A percentile compares a stretch with the other conserved stretches of the same genome.
phyloP scores from a whole-genome alignment of 2,888 invertebrate genomes.

The Acheta domesticus region DNA sequence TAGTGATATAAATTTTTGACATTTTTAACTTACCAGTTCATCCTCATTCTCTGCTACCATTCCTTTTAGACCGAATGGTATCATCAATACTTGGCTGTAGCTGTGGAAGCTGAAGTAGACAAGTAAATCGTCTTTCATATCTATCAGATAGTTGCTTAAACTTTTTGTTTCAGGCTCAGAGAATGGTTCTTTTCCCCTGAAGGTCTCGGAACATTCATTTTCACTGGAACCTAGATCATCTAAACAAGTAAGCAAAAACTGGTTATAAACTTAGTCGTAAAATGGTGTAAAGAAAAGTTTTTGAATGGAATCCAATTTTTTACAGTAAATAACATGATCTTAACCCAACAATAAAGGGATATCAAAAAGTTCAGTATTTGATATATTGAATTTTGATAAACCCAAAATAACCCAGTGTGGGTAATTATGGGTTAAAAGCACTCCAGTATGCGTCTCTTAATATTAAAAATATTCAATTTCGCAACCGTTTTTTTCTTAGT shows the following conservation, averaged over 20 bases:
- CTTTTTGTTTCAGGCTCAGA: constrained; percentile 64
- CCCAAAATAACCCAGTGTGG: too few relatives aligned
- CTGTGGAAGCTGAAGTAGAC: constrained; percentile 72
- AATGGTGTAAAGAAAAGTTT: background rate
- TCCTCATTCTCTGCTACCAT: constrained; percentile 57
- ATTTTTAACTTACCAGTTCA: constrained; percentile 52
- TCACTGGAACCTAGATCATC: constrained; percentile 56
- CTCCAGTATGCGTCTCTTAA: too few relatives aligned
- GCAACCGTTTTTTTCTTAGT: too few relatives aligned
- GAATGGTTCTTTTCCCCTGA: constrained; percentile 58
- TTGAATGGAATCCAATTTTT: too few relatives aligned
- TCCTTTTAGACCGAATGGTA: constrained; percentile 66
- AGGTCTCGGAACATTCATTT: constrained; percentile 45
- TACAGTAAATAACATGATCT: too few relatives aligned
- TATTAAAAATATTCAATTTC: too few relatives aligned
- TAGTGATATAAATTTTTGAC: too few relatives aligned
- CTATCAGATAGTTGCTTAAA: constrained; percentile 55
- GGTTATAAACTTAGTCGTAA: background rate
- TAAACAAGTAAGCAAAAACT: constrained; percentile 36
- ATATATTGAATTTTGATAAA: too few relatives aligned
- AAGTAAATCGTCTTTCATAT: constrained; percentile 53
- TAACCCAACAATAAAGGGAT: too few relatives aligned
- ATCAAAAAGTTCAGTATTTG: too few relatives aligned
- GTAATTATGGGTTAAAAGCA: too few relatives aligned
- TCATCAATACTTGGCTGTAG: constrained; percentile 64